Evolutionary conservation across 2,113 vertebrate genomes (phyloP).

Genomic region (Thomomys bottae): DNA sequence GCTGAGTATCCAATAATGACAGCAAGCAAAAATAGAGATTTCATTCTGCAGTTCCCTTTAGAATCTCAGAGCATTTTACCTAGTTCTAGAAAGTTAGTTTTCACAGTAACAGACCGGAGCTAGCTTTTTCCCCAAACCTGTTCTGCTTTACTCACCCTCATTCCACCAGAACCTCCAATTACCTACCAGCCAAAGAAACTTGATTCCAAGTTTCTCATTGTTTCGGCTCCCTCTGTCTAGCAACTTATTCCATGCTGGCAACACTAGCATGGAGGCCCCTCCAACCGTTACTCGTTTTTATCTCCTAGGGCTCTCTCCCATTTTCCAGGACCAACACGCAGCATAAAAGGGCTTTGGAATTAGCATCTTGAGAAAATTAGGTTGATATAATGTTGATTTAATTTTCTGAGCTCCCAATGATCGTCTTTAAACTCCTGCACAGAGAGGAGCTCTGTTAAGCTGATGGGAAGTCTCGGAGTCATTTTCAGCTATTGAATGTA

Average conservation of each 20-base stretch:
- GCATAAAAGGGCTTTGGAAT: slow-evolving; percentile 67
- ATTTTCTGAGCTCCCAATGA: slow-evolving; percentile 70
- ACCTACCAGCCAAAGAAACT: neutral
- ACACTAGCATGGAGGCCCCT: neutral
- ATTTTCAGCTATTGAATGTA: slow-evolving; percentile 58
- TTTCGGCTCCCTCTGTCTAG: slow-evolving; percentile 11
- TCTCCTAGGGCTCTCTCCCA: neutral
- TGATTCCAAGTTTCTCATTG: slow-evolving; percentile 27
- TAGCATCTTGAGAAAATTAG: slow-evolving; percentile 76
- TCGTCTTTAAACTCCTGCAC: slow-evolving; percentile 65
- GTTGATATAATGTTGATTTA: slow-evolving; percentile 74
- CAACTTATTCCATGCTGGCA: neutral
- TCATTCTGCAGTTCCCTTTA: slow-evolving; percentile 44
- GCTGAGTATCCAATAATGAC: neutral
- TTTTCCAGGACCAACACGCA: slow-evolving; percentile 52
- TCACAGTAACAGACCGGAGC: slow-evolving; percentile 23
- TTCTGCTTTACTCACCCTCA: neutral
- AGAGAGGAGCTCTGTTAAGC: slow-evolving; percentile 61
- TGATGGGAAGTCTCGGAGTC: slow-evolving; percentile 62
- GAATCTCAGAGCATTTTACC: slow-evolving; percentile 48
- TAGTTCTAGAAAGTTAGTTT: slow-evolving; percentile 48
- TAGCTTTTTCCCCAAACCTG: neutral
- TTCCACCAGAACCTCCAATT: neutral
- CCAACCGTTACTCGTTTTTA: neutral
- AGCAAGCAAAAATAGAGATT: slow-evolving; percentile 45